Evolutionary conservation across 2,113 vertebrate species (phyloP).

Genomic region (Empidonax traillii): DNA sequence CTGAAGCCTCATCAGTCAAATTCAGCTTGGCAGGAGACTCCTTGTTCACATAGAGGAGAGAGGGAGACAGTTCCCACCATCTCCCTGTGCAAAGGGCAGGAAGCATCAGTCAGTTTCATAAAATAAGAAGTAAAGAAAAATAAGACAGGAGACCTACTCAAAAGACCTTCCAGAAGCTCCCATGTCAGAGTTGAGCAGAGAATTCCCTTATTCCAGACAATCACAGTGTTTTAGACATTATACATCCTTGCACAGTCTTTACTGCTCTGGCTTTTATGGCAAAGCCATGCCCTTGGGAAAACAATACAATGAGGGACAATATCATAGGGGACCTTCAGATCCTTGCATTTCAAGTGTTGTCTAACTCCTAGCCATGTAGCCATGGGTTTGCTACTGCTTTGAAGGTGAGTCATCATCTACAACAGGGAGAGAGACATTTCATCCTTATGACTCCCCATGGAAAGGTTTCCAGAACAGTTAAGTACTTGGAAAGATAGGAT

Average conservation of each 20-base stretch:
- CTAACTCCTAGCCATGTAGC: neutral
- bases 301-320: neutral
- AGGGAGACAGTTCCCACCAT: neutral
- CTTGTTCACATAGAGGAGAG: fast-evolving
- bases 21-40: neutral
- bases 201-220: neutral
- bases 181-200: neutral
- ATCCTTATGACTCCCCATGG: neutral
- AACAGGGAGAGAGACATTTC: neutral
- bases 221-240: neutral
- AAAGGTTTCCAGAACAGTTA: neutral
- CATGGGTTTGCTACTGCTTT: neutral
- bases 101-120: neutral
- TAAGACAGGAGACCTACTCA: neutral
- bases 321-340: neutral
- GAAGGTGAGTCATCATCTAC: neutral
- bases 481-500: neutral
- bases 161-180: neutral
- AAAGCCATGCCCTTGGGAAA: neutral
- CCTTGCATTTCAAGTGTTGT: neutral
- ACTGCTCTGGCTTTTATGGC: neutral
- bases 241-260: neutral
- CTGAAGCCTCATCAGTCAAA: neutral
- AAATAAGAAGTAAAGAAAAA: neutral
- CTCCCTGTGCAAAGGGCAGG: neutral